Base-by-base conservation (phyloP, 2,888 invertebrate species). In the Coecobrya sp. region DNA sequence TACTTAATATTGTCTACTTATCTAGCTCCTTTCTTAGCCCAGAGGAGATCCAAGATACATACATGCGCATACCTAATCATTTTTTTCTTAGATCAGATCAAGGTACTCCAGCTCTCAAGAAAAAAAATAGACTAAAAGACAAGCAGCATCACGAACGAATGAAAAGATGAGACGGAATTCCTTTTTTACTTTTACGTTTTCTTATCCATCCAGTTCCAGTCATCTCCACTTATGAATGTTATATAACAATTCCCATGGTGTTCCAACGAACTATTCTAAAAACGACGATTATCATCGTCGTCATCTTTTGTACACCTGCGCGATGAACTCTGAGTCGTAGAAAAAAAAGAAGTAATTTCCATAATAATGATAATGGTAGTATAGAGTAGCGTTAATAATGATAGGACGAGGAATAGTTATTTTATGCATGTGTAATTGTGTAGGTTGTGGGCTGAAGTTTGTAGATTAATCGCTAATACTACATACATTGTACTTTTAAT, bases 61-160 rank as follows among this genome's bases (percentile, higher is more conserved):
- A 73, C 19, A 73, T 73, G 59, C 42, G 42, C 19, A 73, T 73
- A 19, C 42, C 42, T 36, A 42, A 42, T 16, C 19, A 30, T 73
- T 73, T 42, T 73, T 42, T 73, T 10, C 42, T 42, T 22, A 42
- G 73, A 73, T 73, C 25, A 76, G 49, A 25, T 76, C 76, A 76
- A 76, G 49, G 76, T 76, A 76, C 76, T 76, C 76, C 68, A 70
- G 68, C 68, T 36, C 25, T 3, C 73, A 68, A 73, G n/a, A n/a
- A n/a, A n/a, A n/a, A n/a, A n/a, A n/a, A n/a, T n/a, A n/a, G n/a
- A n/a, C n/a, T n/a, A n/a, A n/a, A n/a, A n/a, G 73, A 36, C 36
- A 42, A 73, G 36, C 0, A 30, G 25, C n/a, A 5, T n/a, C 30
- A 11, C 11, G 27, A 42, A 73, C n/a, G n/a, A n/a, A n/a, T n/a